phyloP scores from a whole-genome alignment of 2,797 vertebrate species.

The Bryconaethiops microstoma region DNA sequence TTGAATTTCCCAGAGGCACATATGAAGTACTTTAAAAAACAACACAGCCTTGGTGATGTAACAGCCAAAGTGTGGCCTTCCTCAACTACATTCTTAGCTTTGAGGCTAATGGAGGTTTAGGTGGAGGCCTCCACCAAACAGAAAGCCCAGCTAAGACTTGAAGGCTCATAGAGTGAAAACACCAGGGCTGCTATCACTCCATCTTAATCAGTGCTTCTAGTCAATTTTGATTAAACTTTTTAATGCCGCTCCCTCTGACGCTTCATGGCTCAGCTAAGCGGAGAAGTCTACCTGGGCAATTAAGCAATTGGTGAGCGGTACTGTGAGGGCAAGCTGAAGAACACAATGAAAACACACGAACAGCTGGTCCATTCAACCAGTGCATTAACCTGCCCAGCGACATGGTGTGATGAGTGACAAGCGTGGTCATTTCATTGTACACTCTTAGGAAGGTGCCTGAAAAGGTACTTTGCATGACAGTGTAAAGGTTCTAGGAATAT shows the following conservation, averaged over 20 bases:
- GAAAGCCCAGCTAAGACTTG: background rate
- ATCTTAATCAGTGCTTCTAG: conserved; percentile 37
- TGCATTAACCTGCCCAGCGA: conserved; percentile 30
- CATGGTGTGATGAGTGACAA: background rate
- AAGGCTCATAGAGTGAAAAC: background rate
- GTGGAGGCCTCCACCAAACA: background rate
- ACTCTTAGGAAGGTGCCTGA: no score
- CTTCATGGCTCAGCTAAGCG: conserved; percentile 8
- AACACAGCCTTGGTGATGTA: no score
- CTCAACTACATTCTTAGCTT: background rate
- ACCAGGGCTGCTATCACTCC: conserved; percentile 3
- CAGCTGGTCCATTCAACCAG: conserved; percentile 24
- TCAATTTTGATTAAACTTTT: conserved; percentile 44
- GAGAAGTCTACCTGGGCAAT: conserved; percentile 24
- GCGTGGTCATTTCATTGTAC: background rate
- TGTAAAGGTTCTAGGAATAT: no score
- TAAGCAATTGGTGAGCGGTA: conserved; percentile 17
- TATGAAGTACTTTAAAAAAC: no score
- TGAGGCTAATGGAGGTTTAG: no score
- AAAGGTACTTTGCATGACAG: no score
- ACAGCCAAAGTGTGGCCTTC: no score
- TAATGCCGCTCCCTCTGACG: background rate
- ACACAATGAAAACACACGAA: conserved; percentile 25
- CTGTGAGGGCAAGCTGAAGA: background rate
- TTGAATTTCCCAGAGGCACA: no score